Conservation (phyloP, 2,888 invertebrate genomes). For the Phaedon cochleariae region DNA sequence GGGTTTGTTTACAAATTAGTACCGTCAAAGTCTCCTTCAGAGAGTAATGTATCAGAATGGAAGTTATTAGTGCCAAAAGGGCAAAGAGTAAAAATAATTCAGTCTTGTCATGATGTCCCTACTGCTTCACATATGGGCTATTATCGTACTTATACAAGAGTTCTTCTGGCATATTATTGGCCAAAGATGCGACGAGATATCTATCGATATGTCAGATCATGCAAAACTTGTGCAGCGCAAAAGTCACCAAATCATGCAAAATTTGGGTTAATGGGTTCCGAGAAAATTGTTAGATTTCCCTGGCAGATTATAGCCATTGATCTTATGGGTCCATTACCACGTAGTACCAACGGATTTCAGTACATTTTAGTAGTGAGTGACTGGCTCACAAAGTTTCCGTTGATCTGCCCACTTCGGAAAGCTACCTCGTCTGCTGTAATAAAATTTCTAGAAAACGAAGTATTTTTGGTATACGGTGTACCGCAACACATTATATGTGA, state of each 20-base stretch:
- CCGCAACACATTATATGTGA: neutral
- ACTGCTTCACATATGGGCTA: conserved; percentile 38
- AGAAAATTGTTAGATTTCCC: conserved; percentile 31
- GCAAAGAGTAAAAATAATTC: conserved; percentile 31
- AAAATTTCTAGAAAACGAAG: conserved; percentile 26
- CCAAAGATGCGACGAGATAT: conserved; percentile 38
- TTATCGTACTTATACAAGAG: conserved; percentile 34
- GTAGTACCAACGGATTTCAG: conserved; percentile 27
- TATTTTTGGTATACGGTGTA: conserved; percentile 32
- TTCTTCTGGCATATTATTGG: conserved; percentile 38
- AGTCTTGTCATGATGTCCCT: conserved; percentile 31
- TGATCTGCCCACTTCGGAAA: conserved; percentile 23
- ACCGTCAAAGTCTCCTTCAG: conserved; percentile 6
- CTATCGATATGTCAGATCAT: conserved; percentile 31
- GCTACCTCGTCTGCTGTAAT: conserved; percentile 19
- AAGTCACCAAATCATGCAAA: conserved; percentile 28
- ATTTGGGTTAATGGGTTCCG: conserved; percentile 40
- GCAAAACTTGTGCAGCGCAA: conserved; percentile 37
- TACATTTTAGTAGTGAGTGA: conserved; percentile 31
- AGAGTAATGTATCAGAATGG: conserved; percentile 37
- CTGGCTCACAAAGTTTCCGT: conserved; percentile 31
- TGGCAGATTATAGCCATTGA: conserved; percentile 39
- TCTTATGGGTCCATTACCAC: conserved; percentile 37
- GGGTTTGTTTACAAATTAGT: conserved; percentile 24
- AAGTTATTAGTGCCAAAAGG: conserved; percentile 38